phyloP scores from a whole-genome alignment of 2,888 invertebrate species.

The Dinocampus coccinellae region DNA sequence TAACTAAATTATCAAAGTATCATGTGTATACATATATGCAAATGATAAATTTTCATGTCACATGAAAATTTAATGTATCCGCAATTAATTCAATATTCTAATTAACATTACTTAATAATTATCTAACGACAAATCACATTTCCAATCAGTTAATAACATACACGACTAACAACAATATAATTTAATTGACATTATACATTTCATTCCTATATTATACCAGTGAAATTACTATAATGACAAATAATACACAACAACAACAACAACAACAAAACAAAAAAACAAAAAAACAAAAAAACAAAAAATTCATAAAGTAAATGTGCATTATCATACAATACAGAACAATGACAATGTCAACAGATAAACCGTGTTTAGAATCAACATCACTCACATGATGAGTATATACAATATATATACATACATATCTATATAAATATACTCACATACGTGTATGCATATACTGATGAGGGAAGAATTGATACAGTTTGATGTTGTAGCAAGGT shows the following conservation, averaged over 20 bases:
- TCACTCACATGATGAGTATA: too few species aligned
- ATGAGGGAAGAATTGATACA: slow-evolving; percentile 33
- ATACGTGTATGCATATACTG: slow-evolving; percentile 1
- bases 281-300: too few species aligned
- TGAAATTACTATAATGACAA: neutral
- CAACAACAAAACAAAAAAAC: neutral
- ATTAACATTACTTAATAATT: neutral
- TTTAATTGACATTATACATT: neutral
- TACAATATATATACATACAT: too few species aligned
- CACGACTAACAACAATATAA: neutral
- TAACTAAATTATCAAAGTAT: neutral
- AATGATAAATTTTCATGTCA: neutral
- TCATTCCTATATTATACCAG: neutral
- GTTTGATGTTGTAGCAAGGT: neutral
- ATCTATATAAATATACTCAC: neutral
- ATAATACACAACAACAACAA: neutral
- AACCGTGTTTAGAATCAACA: neutral
- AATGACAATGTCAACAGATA: neutral
- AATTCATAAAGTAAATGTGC: too few species aligned
- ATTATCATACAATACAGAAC: neutral
- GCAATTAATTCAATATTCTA: neutral
- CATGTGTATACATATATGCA: neutral
- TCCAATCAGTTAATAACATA: neutral
- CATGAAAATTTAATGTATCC: slow-evolving; percentile 5
- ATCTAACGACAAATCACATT: neutral